These are phyloP conservation scores for Lagopus muta DNA, from an alignment of 2,113 vertebrate genomes.

Conservation along the genomic window DNA sequence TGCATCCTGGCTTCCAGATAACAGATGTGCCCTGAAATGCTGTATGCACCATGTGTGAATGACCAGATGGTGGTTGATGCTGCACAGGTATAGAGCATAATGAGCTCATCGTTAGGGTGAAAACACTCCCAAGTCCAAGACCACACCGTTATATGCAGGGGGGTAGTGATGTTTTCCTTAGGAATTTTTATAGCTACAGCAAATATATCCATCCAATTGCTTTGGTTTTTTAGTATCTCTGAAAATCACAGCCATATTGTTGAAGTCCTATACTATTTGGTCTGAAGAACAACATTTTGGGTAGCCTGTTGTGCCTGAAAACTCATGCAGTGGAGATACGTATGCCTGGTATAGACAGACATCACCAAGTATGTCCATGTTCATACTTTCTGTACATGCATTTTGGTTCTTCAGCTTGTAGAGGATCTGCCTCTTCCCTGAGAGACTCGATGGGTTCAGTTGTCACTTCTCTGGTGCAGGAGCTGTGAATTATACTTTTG, in stretches of 20 bases:
- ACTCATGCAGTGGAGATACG: not conserved
- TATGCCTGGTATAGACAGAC: rapidly evolving
- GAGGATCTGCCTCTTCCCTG: not conserved
- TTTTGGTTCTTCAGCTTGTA: not conserved
- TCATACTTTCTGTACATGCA: not conserved
- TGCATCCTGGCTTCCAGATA: not conserved
- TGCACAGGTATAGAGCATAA: not conserved
- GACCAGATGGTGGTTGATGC: not conserved
- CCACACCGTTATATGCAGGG: not conserved
- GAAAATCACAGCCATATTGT: not conserved
- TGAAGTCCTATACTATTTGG: not conserved
- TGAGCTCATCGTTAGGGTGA: not conserved
- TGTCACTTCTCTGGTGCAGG: not conserved
- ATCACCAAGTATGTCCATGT: not conserved
- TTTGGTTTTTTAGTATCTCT: not conserved
- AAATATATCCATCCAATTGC: not conserved
- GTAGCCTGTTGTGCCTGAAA: not conserved
- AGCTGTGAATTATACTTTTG: not conserved
- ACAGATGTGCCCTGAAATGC: not conserved
- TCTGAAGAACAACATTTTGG: not conserved
- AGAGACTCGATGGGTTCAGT: not conserved
- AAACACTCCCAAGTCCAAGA: not conserved
- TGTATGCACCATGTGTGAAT: not conserved
- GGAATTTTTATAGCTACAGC: not conserved
- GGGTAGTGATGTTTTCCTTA: not conserved